A percentile compares a stretch with the other conserved stretches of the same genome.
Evolutionary conservation across 2,888 invertebrate species (phyloP).

Genomic region (Conus canariensis): DNA sequence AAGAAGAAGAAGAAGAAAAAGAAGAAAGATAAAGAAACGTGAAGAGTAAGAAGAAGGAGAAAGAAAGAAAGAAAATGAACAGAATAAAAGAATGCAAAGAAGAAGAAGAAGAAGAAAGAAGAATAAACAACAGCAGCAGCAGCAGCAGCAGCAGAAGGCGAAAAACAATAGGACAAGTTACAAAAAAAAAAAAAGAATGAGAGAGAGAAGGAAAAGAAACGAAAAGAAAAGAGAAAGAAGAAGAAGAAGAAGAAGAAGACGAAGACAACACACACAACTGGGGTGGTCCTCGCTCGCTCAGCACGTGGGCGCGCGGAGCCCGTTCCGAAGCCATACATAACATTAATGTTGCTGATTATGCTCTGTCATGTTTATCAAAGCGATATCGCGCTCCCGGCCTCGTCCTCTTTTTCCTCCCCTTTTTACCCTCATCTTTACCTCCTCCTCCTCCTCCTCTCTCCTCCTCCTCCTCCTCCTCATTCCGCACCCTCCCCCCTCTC

Average conservation of each 20-base stretch:
- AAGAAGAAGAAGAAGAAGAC: background rate
- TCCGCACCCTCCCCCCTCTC: too few relatives aligned
- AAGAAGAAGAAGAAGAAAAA: too few relatives aligned
- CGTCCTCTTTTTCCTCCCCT: background rate
- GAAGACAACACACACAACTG: background rate
- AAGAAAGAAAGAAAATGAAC: too few relatives aligned
- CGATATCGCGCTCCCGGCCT: background rate
- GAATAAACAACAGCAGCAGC: background rate
- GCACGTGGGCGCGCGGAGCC: background rate
- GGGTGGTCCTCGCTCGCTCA: background rate
- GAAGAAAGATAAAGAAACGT: too few relatives aligned
- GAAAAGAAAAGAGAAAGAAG: background rate
- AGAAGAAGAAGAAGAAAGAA: background rate
- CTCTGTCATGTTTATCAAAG: constrained; percentile 22
- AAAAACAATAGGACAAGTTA: background rate
- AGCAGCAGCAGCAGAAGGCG: too few relatives aligned
- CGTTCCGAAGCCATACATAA: constrained; percentile 14
- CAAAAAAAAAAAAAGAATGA: background rate
- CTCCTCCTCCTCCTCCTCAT: background rate
- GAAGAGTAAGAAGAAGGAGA: too few relatives aligned
- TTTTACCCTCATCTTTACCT: background rate
- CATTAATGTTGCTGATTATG: constrained; percentile 15
- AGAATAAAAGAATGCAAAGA: too few relatives aligned
- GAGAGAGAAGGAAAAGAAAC: background rate
- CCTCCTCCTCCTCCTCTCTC: too few relatives aligned